Evolutionary conservation across 2,888 invertebrate species (phyloP), one percentile per base, ranked within the genome.

Genomic region (Sisyra nigra): DNA sequence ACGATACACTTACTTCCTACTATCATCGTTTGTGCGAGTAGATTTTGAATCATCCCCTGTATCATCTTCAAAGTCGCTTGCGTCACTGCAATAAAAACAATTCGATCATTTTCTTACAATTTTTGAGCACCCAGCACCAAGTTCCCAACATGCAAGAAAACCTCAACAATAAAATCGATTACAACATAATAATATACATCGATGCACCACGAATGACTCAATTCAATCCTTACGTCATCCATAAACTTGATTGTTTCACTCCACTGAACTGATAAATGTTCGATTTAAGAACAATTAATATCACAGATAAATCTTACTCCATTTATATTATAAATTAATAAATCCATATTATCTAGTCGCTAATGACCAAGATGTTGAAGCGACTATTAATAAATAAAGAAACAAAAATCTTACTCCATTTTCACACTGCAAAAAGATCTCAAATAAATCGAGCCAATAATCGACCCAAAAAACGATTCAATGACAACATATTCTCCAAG

Each of bases 11-110:
- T 62, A 79, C 78, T 78, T 79, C 58, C 78, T 77, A 53, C 67
- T 76, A 52, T 74, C 76, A 54, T 76, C 75, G 33, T 67, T 69
- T 8, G 78, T 76, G 53, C 78, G 74, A 3, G 68, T 64, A 3
- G 80, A 80, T 56, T 75, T 77, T 7, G 70, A 56, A 51, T 82
- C 82, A 45, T 82, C 81, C 0, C 66, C 71, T n/a, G 67, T 66
- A 45, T 81, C 82, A 46, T 82, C 81, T 40, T 80, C 76, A 51
- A 68, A 60, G 37, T 71, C 65, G 41, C 74, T 75, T 43, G 61
- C 60, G 33, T 72, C 70, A 42, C 73, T 73, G 55, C 55, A 68
- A 61, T 45, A 48, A 46, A 47, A 47, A 48, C 7, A 24, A 24
- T 24, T 24, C 24, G 24, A 24, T 24, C 24, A 24, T 24, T 24